These are phyloP conservation scores for Melanotaenia parkinsoni DNA, from an alignment of 2,797 vertebrate genomes.

Conservation along the genomic window DNA sequence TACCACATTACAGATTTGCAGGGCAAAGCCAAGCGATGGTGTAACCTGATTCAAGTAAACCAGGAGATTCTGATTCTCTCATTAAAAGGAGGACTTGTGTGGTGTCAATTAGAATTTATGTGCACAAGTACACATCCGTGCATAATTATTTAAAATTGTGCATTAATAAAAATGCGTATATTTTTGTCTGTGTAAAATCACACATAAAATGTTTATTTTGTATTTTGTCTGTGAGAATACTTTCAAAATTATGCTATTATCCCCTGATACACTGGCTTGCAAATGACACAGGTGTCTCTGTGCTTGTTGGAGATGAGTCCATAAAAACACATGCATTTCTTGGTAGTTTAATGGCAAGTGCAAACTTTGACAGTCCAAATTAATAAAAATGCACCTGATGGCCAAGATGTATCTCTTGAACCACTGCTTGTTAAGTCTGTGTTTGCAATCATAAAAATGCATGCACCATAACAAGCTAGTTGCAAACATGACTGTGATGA, in stretches of 20 bases:
- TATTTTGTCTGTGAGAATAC: too few relatives aligned
- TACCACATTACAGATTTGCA: not conserved
- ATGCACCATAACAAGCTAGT: not conserved
- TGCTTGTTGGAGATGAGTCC: too few relatives aligned
- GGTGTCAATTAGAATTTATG: too few relatives aligned
- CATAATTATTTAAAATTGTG: too few relatives aligned
- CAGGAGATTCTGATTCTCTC: not conserved
- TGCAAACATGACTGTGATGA: not conserved
- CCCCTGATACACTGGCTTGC: not conserved
- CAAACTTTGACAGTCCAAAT: slow-evolving; percentile 2
- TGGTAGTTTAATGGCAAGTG: not conserved
- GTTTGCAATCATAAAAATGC: not conserved
- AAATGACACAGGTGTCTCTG: not conserved
- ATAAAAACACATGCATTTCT: not conserved
- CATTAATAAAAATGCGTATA: too few relatives aligned
- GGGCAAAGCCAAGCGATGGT: not conserved
- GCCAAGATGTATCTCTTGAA: not conserved
- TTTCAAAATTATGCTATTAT: not conserved
- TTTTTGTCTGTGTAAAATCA: too few relatives aligned
- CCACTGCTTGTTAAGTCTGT: too few relatives aligned
- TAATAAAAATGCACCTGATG: not conserved
- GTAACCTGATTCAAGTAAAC: not conserved
- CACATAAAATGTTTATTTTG: too few relatives aligned
- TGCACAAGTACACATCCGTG: too few relatives aligned
- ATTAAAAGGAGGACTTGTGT: not conserved